A percentile compares a stretch with the other conserved stretches of the same genome.
Conservation (phyloP, 2,797 vertebrate genomes). For the Pangasius krempfi region DNA sequence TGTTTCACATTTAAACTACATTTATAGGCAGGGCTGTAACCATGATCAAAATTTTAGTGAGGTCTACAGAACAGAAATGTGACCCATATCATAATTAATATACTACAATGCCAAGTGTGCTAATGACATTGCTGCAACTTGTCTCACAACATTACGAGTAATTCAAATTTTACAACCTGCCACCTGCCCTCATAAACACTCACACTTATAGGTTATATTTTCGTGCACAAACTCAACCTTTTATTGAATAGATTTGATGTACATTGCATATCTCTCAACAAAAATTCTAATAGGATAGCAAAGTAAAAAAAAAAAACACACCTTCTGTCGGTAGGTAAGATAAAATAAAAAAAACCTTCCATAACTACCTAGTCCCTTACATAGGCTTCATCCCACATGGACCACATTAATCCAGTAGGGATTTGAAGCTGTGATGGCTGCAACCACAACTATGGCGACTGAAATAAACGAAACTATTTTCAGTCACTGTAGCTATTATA, state of each 20-base stretch:
- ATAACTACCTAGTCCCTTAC: too few species aligned
- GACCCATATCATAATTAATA: neutral
- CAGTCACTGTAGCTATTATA: neutral
- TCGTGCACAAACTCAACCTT: neutral
- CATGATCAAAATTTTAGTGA: neutral
- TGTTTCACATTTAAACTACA: neutral
- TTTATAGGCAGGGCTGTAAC: neutral
- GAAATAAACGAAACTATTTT: too few species aligned
- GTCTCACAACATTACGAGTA: neutral
- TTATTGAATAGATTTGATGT: neutral
- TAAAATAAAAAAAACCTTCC: too few species aligned
- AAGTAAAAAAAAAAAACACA: neutral
- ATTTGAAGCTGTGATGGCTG: too few species aligned
- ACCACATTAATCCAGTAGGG: too few species aligned
- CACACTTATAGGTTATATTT: neutral
- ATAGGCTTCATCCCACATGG: too few species aligned
- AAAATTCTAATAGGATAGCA: neutral
- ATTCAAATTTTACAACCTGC: neutral
- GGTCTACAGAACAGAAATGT: neutral
- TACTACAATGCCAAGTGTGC: neutral
- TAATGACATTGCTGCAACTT: neutral
- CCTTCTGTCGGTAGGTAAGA: neutral
- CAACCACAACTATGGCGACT: too few species aligned
- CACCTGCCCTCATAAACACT: neutral
- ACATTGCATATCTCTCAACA: neutral